Base-by-base conservation (phyloP, 2,888 invertebrate species). In the Caenorhabditis becei region DNA sequence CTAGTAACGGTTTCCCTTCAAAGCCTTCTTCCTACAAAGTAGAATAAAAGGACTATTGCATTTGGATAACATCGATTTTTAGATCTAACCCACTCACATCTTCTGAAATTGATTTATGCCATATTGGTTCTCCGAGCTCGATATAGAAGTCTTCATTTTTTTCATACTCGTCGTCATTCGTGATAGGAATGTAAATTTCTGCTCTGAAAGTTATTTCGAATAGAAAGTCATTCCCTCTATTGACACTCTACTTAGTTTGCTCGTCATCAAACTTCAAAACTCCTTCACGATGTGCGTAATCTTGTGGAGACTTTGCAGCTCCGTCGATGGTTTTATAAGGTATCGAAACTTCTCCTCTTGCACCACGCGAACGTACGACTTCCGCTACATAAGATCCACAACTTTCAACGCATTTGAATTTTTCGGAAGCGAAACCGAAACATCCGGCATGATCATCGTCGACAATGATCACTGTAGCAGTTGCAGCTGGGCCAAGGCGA, bases 371-470 rank as follows among this genome's bases (percentile, higher is more conserved):
- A 20, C 85, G 61, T n/a, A 84, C 62, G 0, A 87, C 87, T 66
- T 86, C 86, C 2, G 82, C 86, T 10, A 83, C 77, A 67, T 72
- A 86, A 0, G 80, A 49, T 49, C 85, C 87, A 28, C 84, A 86
- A 61, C 82, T 88, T 92, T 99, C 99, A 11, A 78, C 75, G 41
- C 85, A 85, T 35, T 89, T 86, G 80, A 85, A 83, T 54, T 93
- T 91, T 85, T 96, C 95, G 88, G 95, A 94, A 90, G 95, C 94
- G 91, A 99, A 96, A 80, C 96, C 95, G 92, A 98, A 98, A 87
- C 97, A 95, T 84, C 99, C 99, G 77, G 97, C 96, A 93, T 99
- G 98, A 92, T 99, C 99, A 92, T 99, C 98, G 92, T 99, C 99
- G 77, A 99, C 93, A 88, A 99, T 98, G 94, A 98, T 97, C 61